A percentile compares a stretch with the other conserved stretches of the same genome.
Evolutionary conservation across 2,113 vertebrate genomes (phyloP).

Genomic region (Gallinago undulata): DNA sequence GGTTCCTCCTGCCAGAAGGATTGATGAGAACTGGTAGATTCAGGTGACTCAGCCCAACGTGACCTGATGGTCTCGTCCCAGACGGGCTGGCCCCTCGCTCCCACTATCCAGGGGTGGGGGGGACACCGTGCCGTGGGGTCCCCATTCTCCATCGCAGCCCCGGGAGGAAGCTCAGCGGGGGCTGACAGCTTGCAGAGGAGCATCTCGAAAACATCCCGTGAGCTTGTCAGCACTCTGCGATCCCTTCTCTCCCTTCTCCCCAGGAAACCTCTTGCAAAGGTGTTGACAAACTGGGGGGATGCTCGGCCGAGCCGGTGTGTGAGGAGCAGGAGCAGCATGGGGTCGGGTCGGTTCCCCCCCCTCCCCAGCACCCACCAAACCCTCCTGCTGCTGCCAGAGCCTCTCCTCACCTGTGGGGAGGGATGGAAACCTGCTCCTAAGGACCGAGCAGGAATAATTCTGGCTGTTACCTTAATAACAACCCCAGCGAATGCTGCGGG

Average conservation of each 20-base stretch:
- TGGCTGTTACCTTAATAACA: background rate
- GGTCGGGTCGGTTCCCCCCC: background rate
- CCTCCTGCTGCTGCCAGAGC: background rate
- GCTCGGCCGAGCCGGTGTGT: background rate
- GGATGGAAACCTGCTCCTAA: background rate
- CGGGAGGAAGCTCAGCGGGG: background rate
- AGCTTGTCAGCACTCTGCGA: conserved; percentile 14
- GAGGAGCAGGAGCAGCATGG: background rate
- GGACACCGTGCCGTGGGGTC: background rate
- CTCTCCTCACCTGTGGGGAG: background rate
- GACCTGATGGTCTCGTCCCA: background rate
- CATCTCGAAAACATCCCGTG: background rate
- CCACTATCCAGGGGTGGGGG: fast-evolving
- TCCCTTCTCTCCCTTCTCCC: background rate
- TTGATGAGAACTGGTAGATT: background rate
- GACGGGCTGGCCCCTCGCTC: background rate
- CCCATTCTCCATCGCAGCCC: background rate
- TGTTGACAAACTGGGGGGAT: background rate
- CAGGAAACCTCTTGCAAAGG: background rate
- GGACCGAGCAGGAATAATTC: background rate
- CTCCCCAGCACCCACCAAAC: background rate
- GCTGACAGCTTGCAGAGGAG: background rate
- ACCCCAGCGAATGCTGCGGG: fast-evolving
- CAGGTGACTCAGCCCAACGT: background rate
- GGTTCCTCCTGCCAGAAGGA: conserved; percentile 1